Conservation (phyloP, 2,888 invertebrate species). For the Caenorhabditis becei region DNA sequence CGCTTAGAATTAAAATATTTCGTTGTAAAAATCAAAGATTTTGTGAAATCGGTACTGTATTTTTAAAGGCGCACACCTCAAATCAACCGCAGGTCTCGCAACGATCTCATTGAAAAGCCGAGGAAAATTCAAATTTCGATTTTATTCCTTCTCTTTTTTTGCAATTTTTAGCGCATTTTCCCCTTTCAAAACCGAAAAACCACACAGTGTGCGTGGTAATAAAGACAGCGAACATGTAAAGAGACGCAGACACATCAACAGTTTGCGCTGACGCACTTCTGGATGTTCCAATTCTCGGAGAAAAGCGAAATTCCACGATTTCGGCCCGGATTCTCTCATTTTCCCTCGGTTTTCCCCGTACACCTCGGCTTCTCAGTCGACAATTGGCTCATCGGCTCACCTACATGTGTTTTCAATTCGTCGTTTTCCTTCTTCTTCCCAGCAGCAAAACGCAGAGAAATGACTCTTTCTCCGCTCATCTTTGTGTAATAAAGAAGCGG, state of each 20-base stretch:
- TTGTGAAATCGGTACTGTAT: no score
- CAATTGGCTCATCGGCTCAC: background rate
- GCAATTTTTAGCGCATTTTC: background rate
- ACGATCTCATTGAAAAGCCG: background rate
- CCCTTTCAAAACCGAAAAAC: background rate
- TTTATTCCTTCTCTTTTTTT: no score
- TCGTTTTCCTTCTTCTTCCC: background rate
- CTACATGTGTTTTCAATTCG: conserved; percentile 27
- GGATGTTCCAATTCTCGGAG: background rate
- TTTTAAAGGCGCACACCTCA: background rate
- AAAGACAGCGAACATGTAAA: no score
- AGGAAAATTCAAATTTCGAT: conserved; percentile 17
- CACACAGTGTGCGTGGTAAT: background rate
- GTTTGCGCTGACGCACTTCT: background rate
- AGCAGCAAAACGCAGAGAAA: background rate
- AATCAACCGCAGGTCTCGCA: background rate
- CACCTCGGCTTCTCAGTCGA: background rate
- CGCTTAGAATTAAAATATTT: no score
- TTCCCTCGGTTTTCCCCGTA: background rate
- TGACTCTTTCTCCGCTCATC: background rate
- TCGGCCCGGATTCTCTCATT: background rate
- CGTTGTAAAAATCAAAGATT: no score
- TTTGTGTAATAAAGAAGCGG: conserved; percentile 3
- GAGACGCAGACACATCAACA: background rate
- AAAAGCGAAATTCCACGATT: background rate